phyloP scores from a whole-genome alignment of 1,140 invertebrate species.

The Drosophila oshimai region DNA sequence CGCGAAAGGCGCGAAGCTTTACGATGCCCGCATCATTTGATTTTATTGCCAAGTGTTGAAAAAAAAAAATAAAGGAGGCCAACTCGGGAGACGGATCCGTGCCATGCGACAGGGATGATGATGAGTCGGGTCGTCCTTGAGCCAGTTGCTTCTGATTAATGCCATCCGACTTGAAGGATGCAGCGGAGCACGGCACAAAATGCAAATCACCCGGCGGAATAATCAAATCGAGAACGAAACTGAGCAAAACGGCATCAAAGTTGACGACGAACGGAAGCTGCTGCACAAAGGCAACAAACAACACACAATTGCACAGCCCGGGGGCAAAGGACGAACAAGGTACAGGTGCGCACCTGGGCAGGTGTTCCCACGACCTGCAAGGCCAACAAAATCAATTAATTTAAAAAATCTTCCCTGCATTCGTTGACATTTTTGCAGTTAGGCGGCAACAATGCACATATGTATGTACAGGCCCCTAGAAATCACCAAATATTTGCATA shows the following conservation, averaged over 20 bases:
- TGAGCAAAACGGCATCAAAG: conserved; percentile 62
- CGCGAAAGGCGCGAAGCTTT: conserved; percentile 63
- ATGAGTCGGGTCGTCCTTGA: conserved; percentile 51
- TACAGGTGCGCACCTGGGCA: background rate
- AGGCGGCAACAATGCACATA: background rate
- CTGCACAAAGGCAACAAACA: conserved; percentile 37
- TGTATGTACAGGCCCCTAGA: background rate
- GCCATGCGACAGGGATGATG: background rate
- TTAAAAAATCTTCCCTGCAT: conserved; percentile 63
- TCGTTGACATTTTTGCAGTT: conserved; percentile 40
- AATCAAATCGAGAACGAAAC: conserved; percentile 68
- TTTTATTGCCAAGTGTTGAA: conserved; percentile 73
- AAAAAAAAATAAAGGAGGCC: background rate
- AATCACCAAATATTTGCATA: conserved; percentile 61
- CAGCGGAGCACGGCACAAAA: conserved; percentile 62
- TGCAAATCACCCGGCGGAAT: conserved; percentile 75
- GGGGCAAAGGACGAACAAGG: conserved; percentile 19
- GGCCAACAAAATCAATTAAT: conserved; percentile 76
- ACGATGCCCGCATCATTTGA: conserved; percentile 79
- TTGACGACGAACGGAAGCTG: conserved; percentile 68
- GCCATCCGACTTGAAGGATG: conserved; percentile 63
- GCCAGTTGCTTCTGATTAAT: conserved; percentile 76
- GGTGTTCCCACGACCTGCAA: conserved; percentile 21
- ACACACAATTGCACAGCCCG: conserved; percentile 31
- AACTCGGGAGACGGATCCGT: conserved; percentile 5